A percentile compares a stretch with the other conserved stretches of the same genome.
Evolutionary conservation across 2,888 invertebrate species (phyloP).

Genomic region (Trileptium ribeirensis): DNA sequence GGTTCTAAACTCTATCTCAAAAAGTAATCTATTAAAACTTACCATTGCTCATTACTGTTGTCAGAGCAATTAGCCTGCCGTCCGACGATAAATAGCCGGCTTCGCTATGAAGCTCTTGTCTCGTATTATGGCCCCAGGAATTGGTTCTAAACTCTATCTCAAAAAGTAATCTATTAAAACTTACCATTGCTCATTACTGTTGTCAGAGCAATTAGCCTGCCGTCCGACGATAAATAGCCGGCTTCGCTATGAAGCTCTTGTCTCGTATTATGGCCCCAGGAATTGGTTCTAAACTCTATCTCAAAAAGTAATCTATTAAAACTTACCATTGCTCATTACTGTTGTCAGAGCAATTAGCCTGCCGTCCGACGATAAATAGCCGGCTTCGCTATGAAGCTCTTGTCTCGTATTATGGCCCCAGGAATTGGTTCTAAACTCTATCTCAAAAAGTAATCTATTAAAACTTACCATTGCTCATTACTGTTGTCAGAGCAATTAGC

Average conservation of each 20-base stretch:
- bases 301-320: slow-evolving; percentile 2
- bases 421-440: slow-evolving; percentile 47
- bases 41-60: slow-evolving; percentile 50
- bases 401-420: slow-evolving; percentile 48
- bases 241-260: slow-evolving; percentile 48
- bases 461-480: slow-evolving; percentile 47
- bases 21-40: no score
- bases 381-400: slow-evolving; percentile 48
- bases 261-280: slow-evolving; percentile 48
- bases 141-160: slow-evolving; percentile 41
- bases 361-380: slow-evolving; percentile 46
- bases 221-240: slow-evolving; percentile 46
- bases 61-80: slow-evolving; percentile 44
- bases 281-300: slow-evolving; percentile 42
- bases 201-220: slow-evolving; percentile 44
- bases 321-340: slow-evolving; percentile 48
- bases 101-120: slow-evolving; percentile 48
- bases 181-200: slow-evolving; percentile 49
- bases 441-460: no score
- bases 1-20: slow-evolving; percentile 39
- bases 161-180: background rate
- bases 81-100: slow-evolving; percentile 47
- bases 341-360: slow-evolving; percentile 46
- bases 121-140: slow-evolving; percentile 48
- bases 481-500: slow-evolving; percentile 46